These are phyloP conservation scores for Leptopilina syphax DNA, from an alignment of 2,888 invertebrate genomes.

Conservation along the genomic window DNA sequence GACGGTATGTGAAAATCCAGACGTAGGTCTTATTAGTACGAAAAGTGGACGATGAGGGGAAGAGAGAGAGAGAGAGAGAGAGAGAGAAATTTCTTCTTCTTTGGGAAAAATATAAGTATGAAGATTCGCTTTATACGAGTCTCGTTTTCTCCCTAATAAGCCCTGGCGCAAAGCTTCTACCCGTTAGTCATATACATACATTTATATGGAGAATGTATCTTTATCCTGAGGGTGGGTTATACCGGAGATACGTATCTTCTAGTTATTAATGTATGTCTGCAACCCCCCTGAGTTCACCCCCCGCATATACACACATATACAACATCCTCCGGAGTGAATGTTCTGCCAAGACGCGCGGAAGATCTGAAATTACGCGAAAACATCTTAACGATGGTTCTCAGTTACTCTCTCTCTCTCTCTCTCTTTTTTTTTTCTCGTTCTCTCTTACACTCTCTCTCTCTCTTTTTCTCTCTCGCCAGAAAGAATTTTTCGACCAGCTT, in stretches of 20 bases:
- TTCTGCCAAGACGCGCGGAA: constrained; percentile 60
- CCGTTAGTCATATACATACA: constrained; percentile 69
- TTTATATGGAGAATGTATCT: constrained; percentile 71
- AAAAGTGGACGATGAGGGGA: not conserved
- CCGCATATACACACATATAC: not conserved
- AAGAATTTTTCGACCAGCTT: constrained; percentile 18
- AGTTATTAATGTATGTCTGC: constrained; percentile 76
- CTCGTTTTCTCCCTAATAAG: constrained; percentile 66
- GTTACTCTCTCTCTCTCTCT: constrained; percentile 38
- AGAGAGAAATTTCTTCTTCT: not conserved
- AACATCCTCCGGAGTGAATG: constrained; percentile 57
- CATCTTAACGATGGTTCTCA: constrained; percentile 66
- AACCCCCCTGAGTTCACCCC: constrained; percentile 53
- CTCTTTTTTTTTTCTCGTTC: no score
- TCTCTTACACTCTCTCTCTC: no score
- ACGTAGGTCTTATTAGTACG: constrained; percentile 36
- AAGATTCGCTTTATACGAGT: constrained; percentile 55
- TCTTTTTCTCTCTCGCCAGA: not conserved
- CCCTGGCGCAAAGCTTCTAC: constrained; percentile 60
- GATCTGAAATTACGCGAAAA: constrained; percentile 67
- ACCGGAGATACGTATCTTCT: constrained; percentile 70
- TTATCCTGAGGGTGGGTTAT: constrained; percentile 62
- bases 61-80: no score
- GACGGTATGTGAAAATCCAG: constrained; percentile 26
- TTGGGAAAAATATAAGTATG: constrained; percentile 49